A percentile compares a stretch with the other conserved stretches of the same genome.
phyloP scores from a whole-genome alignment of 2,888 invertebrate genomes.

The Cryptosula pallasiana region DNA sequence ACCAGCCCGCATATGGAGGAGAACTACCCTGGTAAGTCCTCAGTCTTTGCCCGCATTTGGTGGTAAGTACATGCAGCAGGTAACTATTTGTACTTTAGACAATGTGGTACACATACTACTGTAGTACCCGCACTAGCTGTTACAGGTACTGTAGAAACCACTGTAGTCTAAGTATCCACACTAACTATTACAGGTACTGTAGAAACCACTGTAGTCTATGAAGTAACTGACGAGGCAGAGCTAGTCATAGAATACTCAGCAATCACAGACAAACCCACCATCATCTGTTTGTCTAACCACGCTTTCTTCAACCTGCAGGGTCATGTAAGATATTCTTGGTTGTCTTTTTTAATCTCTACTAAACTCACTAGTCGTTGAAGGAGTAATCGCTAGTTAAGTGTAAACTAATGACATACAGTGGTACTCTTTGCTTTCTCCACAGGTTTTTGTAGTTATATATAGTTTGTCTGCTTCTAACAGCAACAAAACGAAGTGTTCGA shows the following conservation, averaged over 20 bases:
- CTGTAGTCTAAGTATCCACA: slow-evolving; percentile 65
- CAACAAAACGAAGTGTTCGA: no score
- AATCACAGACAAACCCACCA: slow-evolving; percentile 70
- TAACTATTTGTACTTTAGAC: no score
- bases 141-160: slow-evolving; percentile 58
- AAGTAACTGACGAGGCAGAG: slow-evolving; percentile 65
- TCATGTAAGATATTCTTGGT: no score
- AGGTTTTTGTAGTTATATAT: no score
- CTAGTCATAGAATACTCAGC: slow-evolving; percentile 72
- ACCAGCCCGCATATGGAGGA: slow-evolving; percentile 72
- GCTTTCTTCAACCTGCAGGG: slow-evolving; percentile 88
- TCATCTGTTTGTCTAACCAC: slow-evolving; percentile 80
- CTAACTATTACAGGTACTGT: slow-evolving; percentile 54
- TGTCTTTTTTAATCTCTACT: no score
- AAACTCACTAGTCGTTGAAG: no score
- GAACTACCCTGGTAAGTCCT: slow-evolving; percentile 75
- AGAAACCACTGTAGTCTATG: slow-evolving; percentile 64
- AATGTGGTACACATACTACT: no score
- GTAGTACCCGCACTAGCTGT: no score
- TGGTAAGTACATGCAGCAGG: neutral
- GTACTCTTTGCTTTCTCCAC: no score
- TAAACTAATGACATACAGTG: no score
- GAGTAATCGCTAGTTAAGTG: no score
- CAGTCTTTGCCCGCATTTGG: neutral
- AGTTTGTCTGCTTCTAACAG: no score